phyloP scores from a whole-genome alignment of 2,888 invertebrate species.

The Drosophila testacea region DNA sequence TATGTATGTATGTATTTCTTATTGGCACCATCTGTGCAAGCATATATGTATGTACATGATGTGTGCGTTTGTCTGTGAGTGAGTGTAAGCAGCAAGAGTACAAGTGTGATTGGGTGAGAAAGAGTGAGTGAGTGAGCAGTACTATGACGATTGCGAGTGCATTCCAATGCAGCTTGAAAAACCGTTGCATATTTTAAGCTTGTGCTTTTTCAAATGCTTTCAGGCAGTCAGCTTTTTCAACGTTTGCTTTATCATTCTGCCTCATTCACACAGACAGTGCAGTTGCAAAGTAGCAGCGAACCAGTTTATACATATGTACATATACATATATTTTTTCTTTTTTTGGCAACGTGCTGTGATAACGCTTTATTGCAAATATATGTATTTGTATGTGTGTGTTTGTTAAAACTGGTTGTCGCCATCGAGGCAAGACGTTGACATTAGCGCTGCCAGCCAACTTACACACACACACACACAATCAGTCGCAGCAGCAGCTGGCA shows the following conservation, averaged over 20 bases:
- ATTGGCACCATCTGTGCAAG: slow-evolving; percentile 66
- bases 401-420: slow-evolving; percentile 60
- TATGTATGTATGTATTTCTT: slow-evolving; percentile 67
- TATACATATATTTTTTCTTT: slow-evolving; percentile 11
- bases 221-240: slow-evolving; percentile 16
- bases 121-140: slow-evolving; percentile 32
- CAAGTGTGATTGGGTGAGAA: slow-evolving; percentile 5
- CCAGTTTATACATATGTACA: slow-evolving; percentile 33
- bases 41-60: slow-evolving; percentile 17
- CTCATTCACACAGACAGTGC: slow-evolving; percentile 20
- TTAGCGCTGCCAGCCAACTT: slow-evolving; percentile 55
- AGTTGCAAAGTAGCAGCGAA: slow-evolving; percentile 26
- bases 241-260: slow-evolving; percentile 18
- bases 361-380: slow-evolving; percentile 49
- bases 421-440: slow-evolving; percentile 55
- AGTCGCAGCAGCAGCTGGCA: slow-evolving; percentile 18
- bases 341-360: slow-evolving; percentile 53
- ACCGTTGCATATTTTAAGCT: slow-evolving; percentile 58
- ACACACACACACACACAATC: slow-evolving; percentile 20
- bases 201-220: slow-evolving; percentile 52
- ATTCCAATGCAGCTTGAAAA: slow-evolving; percentile 60
- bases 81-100: slow-evolving; percentile 26
- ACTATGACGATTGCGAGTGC: slow-evolving; percentile 40
- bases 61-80: slow-evolving; percentile 2
- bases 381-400: slow-evolving; percentile 8